Evolutionary conservation across 2,113 vertebrate genomes (phyloP).

Genomic region (Microcebus griseorufus): DNA sequence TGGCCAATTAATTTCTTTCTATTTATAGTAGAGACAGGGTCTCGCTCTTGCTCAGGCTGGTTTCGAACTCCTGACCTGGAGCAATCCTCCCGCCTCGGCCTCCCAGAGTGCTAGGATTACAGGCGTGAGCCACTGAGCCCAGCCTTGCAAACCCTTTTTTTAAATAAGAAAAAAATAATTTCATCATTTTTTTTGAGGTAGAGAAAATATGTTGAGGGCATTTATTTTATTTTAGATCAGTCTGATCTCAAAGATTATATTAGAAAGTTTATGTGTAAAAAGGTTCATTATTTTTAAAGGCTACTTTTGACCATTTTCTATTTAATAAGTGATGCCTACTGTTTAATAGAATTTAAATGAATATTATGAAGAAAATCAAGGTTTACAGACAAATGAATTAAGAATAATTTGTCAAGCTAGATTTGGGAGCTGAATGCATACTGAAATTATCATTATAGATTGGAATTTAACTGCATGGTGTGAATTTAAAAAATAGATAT

Average conservation of each 20-base stretch:
- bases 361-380: conserved; percentile 42
- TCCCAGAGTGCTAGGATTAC: no score
- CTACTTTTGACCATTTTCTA: conserved; percentile 18
- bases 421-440: background rate
- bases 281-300: conserved; percentile 18
- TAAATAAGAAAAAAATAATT: background rate
- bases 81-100: no score
- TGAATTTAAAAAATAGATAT: background rate
- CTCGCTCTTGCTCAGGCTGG: no score
- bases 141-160: background rate
- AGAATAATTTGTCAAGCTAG: conserved; percentile 41
- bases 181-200: background rate
- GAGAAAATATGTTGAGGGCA: background rate
- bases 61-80: no score
- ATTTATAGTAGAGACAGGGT: no score
- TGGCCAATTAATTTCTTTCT: no score
- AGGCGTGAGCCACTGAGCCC: no score
- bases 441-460: conserved; percentile 23
- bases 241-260: conserved; percentile 3
- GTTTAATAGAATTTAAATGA: conserved; percentile 47
- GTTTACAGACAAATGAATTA: conserved; percentile 35
- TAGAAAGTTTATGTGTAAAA: background rate
- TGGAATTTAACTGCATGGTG: background rate
- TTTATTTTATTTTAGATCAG: conserved; percentile 26
- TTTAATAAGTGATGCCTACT: conserved; percentile 41